Percentiles rank a stretch among this genome's conserved stretches.
Evolutionary conservation across 2,888 invertebrate genomes (phyloP).

Genomic region (Lasius fuliginosus): DNA sequence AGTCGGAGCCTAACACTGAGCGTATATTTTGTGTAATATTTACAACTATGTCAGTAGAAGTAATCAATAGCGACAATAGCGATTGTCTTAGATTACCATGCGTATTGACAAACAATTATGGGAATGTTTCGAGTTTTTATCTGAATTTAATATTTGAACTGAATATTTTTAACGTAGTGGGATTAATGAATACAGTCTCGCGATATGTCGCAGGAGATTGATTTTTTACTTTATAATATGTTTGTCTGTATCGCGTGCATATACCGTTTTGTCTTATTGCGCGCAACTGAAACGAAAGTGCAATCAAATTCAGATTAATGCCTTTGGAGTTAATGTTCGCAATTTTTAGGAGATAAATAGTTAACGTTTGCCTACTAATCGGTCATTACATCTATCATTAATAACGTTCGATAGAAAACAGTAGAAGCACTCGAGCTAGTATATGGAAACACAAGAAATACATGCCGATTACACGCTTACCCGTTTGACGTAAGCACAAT

Average conservation of each 20-base stretch:
- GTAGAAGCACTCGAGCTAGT: background rate
- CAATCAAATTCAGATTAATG: constrained; percentile 45
- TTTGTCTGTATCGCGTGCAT: background rate
- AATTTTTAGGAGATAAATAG: constrained; percentile 9
- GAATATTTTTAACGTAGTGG: constrained; percentile 36
- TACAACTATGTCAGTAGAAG: constrained; percentile 70
- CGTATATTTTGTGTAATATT: constrained; percentile 75
- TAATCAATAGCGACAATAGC: constrained; percentile 71
- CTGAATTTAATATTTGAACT: constrained; percentile 8
- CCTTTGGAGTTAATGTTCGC: constrained; percentile 13
- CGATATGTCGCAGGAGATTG: too few species aligned
- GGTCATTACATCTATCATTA: background rate
- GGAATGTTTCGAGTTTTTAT: constrained; percentile 7
- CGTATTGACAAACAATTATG: background rate
- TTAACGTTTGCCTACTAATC: constrained; percentile 12
- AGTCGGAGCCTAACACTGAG: constrained; percentile 71
- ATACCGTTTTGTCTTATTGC: background rate
- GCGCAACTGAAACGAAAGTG: constrained; percentile 17
- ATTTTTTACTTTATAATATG: background rate
- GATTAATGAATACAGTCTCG: constrained; percentile 12
- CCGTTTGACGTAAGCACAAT: background rate
- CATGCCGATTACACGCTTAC: constrained; percentile 50
- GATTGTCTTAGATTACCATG: constrained; percentile 43
- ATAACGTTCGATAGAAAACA: constrained; percentile 15
- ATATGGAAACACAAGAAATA: constrained; percentile 2